Evolutionary conservation across 1,140 invertebrate genomes (phyloP), one percentile per base, ranked within the genome.

Genomic region (Dermatophagoides farinae): DNA sequence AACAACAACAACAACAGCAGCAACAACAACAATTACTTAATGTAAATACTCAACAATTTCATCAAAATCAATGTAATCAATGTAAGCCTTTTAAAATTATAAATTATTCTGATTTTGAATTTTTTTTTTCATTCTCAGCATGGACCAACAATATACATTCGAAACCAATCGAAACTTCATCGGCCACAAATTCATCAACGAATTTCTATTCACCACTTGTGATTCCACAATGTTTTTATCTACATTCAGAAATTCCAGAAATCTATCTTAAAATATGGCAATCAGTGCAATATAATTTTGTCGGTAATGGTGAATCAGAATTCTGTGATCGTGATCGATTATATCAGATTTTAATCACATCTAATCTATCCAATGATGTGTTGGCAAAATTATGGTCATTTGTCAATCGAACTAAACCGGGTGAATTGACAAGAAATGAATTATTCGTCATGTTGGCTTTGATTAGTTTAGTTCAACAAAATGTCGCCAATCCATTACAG

Each of bases 331-430:
- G 79, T 11, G 74, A 77, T 41, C 73, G 77, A 64, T 70, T 81
- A 1, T 80, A 79, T 65, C 75, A 77, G 12, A 67, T 82, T 9
- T 68, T 82, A n/a, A 68, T 81, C 40, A 74, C 77, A 14, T 80
- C 78, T 69, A 76, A 78, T 44, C 66, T 82, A 37, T 69, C 77
- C 0, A 76, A 76, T 1, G 76, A 80, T 64, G 69, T 75, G 20
- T 70, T 82, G 4, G 79, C 79, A 16, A 75, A 77, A 58, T 77
- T 82, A 50, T 82, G 80, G 80, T 75, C 74, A 40, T 66, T 81
- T 62, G 77, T 76, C 1, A 82, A 82, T 68, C 72, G 75, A 61
- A 77, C 74, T 31, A 75, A 76, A 31, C 75, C 79, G 18, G 80
- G 80, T 8, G 72, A 77, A 47, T 70, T 82, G n/a, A 77, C 74